Percentiles rank a stretch among this genome's conserved stretches.
phyloP scores from a whole-genome alignment of 2,797 vertebrate species.

The Characodon lateralis region DNA sequence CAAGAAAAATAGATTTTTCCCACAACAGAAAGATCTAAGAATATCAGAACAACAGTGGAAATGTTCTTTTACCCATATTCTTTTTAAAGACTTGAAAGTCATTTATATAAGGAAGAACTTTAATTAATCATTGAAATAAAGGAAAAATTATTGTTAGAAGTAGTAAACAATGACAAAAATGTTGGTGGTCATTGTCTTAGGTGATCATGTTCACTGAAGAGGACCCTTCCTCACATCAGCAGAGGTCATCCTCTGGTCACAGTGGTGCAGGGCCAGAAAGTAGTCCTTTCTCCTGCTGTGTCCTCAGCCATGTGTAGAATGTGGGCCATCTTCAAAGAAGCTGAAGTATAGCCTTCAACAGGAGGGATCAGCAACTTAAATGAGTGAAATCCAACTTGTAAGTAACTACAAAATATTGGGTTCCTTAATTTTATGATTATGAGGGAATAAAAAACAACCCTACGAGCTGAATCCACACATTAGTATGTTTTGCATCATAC shows the following conservation, averaged over 20 bases:
- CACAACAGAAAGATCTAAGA: slow-evolving; percentile 48
- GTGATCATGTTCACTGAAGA: slow-evolving; percentile 20
- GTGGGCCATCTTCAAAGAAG: slow-evolving; percentile 76
- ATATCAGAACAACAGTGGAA: not conserved
- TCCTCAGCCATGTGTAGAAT: slow-evolving; percentile 79
- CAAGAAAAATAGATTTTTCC: slow-evolving; percentile 7
- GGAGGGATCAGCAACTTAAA: slow-evolving; percentile 50
- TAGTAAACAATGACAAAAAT: slow-evolving; percentile 13
- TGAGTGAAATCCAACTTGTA: slow-evolving; percentile 41
- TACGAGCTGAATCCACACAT: not conserved
- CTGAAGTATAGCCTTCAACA: slow-evolving; percentile 52
- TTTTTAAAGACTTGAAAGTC: too few species aligned
- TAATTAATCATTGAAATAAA: too few species aligned
- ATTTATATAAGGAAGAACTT: not conserved
- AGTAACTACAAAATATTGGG: not conserved
- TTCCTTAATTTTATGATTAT: slow-evolving; percentile 2
- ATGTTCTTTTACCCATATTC: not conserved
- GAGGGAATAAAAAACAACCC: not conserved
- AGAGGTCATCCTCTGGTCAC: slow-evolving; percentile 65
- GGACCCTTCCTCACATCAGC: slow-evolving; percentile 42
- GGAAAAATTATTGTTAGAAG: not conserved
- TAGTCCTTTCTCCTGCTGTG: slow-evolving; percentile 69
- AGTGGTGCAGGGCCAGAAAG: slow-evolving; percentile 65
- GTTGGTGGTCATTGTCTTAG: slow-evolving; percentile 23
- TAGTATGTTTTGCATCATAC: slow-evolving; percentile 11